Percentiles rank a stretch among this genome's conserved stretches.
Conservation (phyloP, 2,113 vertebrate species). For the Anguilla rostrata region DNA sequence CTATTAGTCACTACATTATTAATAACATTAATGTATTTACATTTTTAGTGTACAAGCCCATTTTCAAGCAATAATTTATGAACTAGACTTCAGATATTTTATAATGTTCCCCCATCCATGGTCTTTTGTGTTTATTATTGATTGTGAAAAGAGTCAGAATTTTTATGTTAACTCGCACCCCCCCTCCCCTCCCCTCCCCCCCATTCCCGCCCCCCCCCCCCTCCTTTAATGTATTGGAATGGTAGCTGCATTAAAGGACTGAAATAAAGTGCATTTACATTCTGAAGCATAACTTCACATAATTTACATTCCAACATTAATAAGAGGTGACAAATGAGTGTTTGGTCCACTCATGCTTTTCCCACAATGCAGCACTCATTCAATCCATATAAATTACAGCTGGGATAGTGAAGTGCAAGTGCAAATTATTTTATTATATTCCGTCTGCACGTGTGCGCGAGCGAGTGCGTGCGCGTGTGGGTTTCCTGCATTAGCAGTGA, state of each 20-base stretch:
- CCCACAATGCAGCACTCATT: constrained; percentile 77
- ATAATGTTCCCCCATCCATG: constrained; percentile 89
- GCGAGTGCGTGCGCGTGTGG: constrained; percentile 66
- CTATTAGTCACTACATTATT: constrained; percentile 99
- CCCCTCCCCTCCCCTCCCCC: constrained; percentile 33
- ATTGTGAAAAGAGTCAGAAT: constrained; percentile 96
- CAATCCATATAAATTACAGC: constrained; percentile 79
- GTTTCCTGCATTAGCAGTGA: constrained; percentile 66
- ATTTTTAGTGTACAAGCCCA: constrained; percentile 99
- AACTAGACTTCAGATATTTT: constrained; percentile 95
- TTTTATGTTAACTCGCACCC: constrained; percentile 81
- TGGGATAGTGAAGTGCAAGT: constrained; percentile 67
- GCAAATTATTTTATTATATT: constrained; percentile 80
- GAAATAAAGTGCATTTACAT: constrained; percentile 99
- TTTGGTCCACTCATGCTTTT: constrained; percentile 76
- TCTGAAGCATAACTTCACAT: constrained; percentile 99
- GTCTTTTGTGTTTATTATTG: constrained; percentile 98
- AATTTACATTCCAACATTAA: constrained; percentile 99
- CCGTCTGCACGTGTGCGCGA: constrained; percentile 66
- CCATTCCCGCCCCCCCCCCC: constrained; percentile 39
- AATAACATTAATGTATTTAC: constrained; percentile 99
- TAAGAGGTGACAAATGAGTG: constrained; percentile 86
- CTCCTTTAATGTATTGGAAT: constrained; percentile 70
- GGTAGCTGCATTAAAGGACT: constrained; percentile 94
- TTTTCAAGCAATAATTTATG: constrained; percentile 99